phyloP scores from a whole-genome alignment of 1,140 invertebrate genomes.

The Adelges cooleyi region DNA sequence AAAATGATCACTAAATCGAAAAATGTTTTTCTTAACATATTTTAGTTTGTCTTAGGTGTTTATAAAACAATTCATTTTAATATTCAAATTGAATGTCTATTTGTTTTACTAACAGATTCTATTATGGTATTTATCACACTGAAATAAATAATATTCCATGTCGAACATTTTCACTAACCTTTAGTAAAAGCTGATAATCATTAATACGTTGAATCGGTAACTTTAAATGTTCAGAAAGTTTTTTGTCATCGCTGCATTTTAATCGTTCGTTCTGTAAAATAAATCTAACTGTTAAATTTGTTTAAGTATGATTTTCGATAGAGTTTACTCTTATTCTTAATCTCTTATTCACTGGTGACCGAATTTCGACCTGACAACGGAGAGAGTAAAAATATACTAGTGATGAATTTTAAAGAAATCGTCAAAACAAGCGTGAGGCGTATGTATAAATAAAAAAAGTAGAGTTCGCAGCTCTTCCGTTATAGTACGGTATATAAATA shows the following conservation, averaged over 20 bases:
- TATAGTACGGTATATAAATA: slow-evolving; percentile 18
- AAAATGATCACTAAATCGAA: too few species aligned
- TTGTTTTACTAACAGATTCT: too few species aligned
- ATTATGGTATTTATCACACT: too few species aligned
- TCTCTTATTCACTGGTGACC: slow-evolving; percentile 8
- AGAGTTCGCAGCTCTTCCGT: slow-evolving; percentile 22
- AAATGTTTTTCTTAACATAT: too few species aligned
- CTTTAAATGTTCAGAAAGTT: slow-evolving; percentile 77
- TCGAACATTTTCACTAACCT: slow-evolving; percentile 45
- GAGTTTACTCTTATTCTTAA: background rate
- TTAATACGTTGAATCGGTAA: slow-evolving; percentile 89
- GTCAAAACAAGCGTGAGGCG: slow-evolving; percentile 25
- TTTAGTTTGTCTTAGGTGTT: too few species aligned
- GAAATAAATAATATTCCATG: too few species aligned
- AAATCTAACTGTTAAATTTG: background rate
- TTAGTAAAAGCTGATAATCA: slow-evolving; percentile 90
- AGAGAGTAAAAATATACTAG: slow-evolving; percentile 24
- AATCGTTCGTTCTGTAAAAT: slow-evolving; percentile 62
- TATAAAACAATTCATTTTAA: too few species aligned
- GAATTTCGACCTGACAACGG: slow-evolving; percentile 25
- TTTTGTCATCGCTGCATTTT: slow-evolving; percentile 77
- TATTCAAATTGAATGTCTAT: too few species aligned
- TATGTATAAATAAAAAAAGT: slow-evolving; percentile 25
- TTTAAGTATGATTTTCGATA: background rate
- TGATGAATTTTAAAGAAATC: slow-evolving; percentile 27